A percentile compares a stretch with the other conserved stretches of the same genome.
These are phyloP conservation scores for Stichodactyla helianthus DNA, from an alignment of 64 coral and sea anemone species.

Conservation along the genomic window DNA sequence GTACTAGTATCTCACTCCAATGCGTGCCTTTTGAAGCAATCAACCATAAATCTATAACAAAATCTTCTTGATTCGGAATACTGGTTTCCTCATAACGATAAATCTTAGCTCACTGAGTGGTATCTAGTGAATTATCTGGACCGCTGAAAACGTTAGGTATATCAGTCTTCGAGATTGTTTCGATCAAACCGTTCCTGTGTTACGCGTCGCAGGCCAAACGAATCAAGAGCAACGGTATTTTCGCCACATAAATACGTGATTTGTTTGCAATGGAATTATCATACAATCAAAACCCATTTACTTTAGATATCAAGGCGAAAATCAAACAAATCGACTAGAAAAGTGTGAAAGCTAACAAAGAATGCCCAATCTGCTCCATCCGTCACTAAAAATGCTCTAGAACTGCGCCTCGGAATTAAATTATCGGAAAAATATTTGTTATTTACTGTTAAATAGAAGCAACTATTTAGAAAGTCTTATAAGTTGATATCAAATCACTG, in stretches of 20 bases:
- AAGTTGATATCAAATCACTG: background rate
- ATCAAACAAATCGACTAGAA: background rate
- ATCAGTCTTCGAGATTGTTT: background rate
- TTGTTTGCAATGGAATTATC: slow-evolving; percentile 25
- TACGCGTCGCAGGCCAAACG: slow-evolving; percentile 23
- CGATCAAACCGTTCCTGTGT: background rate
- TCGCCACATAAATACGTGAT: slow-evolving; percentile 10
- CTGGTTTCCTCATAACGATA: slow-evolving; percentile 9
- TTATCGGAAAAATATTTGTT: slow-evolving; percentile 10
- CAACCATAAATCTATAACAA: slow-evolving; percentile 71
- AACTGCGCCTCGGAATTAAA: background rate
- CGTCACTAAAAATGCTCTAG: background rate
- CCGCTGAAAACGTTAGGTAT: background rate
- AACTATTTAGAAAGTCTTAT: background rate
- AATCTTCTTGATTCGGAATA: slow-evolving; percentile 35
- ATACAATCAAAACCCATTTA: background rate
- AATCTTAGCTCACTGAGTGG: slow-evolving; percentile 50
- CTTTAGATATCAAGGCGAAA: background rate
- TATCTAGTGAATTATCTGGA: slow-evolving; percentile 5
- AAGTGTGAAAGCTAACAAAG: slow-evolving; percentile 5
- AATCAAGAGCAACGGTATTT: slow-evolving; percentile 2
- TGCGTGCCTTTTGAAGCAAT: slow-evolving; percentile 56
- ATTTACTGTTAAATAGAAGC: background rate
- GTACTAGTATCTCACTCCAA: slow-evolving; percentile 53
- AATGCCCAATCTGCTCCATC: background rate